Conservation (phyloP, 1,140 invertebrate species). For the Trypoxylus dichotomus region DNA sequence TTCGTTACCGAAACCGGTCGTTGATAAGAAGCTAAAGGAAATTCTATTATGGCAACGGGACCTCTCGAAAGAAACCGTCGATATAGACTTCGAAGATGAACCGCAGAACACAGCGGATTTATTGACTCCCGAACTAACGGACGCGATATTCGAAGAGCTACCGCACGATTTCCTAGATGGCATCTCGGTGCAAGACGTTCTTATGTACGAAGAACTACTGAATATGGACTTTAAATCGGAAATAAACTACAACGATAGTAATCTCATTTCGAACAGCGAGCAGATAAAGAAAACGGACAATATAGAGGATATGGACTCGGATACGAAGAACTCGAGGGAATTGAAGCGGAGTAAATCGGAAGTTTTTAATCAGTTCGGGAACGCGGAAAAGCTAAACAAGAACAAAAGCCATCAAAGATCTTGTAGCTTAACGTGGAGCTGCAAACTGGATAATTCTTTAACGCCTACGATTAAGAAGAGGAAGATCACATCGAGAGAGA, state of each 20-base stretch:
- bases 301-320: conserved; percentile 35
- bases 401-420: conserved; percentile 64
- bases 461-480: conserved; percentile 66
- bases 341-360: conserved; percentile 66
- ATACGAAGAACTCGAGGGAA: conserved; percentile 54
- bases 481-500: conserved; percentile 58
- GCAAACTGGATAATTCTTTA: conserved; percentile 64
- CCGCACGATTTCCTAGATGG: conserved; percentile 79
- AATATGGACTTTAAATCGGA: conserved; percentile 45
- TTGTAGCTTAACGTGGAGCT: conserved; percentile 69
- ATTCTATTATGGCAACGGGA: conserved; percentile 64
- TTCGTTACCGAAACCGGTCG: conserved; percentile 61
- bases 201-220: conserved; percentile 55
- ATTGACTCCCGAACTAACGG: conserved; percentile 77
- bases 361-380: conserved; percentile 55
- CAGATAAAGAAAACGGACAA: conserved; percentile 44
- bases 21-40: conserved; percentile 64
- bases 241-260: conserved; percentile 41
- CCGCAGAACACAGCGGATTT: conserved; percentile 73
- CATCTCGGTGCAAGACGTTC: conserved; percentile 78
- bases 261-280: conserved; percentile 40
- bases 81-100: conserved; percentile 67
- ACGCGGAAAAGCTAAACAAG: conserved; percentile 48
- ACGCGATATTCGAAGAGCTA: conserved; percentile 80
- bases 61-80: conserved; percentile 49